phyloP scores from a whole-genome alignment of 30 jellyfish, hydroid and myxozoan genomes.

The Hydractinia symbiolongicarpus region DNA sequence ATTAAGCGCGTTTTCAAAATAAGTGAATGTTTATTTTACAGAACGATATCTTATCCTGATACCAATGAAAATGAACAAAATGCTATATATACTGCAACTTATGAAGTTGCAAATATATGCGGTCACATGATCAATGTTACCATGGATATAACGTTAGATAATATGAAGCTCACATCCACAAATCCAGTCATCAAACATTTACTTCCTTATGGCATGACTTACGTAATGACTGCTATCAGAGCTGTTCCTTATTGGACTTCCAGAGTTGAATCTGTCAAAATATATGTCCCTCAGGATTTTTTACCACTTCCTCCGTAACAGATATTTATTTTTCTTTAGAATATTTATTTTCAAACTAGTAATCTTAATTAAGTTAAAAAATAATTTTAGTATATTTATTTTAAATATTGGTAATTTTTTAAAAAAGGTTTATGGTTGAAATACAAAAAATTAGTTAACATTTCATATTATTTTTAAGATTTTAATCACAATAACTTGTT shows the following conservation, averaged over 20 bases:
- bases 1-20: background rate
- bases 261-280: background rate
- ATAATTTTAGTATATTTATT: too few species aligned
- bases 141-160: background rate
- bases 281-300: too few species aligned
- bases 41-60: conserved; percentile 12
- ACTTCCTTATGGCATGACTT: background rate
- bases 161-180: background rate
- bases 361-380: too few species aligned
- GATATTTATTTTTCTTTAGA: too few species aligned
- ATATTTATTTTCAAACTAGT: too few species aligned
- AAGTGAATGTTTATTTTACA: background rate
- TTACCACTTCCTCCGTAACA: too few species aligned
- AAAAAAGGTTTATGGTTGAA: too few species aligned
- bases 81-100: background rate
- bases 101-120: conserved; percentile 22
- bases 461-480: too few species aligned
- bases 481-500: too few species aligned
- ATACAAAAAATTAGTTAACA: too few species aligned
- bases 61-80: background rate
- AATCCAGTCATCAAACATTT: background rate
- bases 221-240: background rate
- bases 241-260: conserved; percentile 16
- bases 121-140: background rate
- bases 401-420: too few species aligned